phyloP scores from a whole-genome alignment of 2,797 vertebrate species.

The Dromococcyx pavoninus region DNA sequence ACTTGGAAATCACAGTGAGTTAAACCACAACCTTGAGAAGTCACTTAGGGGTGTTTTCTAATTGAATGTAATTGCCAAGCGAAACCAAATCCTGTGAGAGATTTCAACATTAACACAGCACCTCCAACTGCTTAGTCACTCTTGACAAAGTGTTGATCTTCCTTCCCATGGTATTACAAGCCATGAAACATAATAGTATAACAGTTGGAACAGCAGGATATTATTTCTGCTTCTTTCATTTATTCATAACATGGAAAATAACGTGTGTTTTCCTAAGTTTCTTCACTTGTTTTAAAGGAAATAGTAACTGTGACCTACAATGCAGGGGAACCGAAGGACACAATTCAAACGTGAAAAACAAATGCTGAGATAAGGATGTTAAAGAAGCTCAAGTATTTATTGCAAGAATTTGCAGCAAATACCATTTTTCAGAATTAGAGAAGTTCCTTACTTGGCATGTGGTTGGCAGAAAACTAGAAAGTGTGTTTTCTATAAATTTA shows the following conservation, averaged over 20 bases:
- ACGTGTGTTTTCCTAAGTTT: background rate
- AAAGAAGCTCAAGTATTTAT: background rate
- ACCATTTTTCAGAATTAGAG: background rate
- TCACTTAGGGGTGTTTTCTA: constrained; percentile 40
- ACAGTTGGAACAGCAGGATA: background rate
- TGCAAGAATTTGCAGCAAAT: background rate
- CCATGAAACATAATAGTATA: background rate
- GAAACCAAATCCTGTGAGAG: background rate
- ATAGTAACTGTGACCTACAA: background rate
- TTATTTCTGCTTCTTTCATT: constrained; percentile 1
- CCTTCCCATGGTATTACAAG: background rate
- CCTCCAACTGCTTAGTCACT: background rate
- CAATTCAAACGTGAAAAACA: background rate
- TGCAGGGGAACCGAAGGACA: background rate
- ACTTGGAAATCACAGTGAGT: background rate
- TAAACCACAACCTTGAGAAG: constrained; percentile 52
- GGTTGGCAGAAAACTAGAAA: background rate
- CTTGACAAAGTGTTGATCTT: constrained; percentile 2
- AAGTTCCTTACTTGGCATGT: background rate
- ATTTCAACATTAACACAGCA: background rate
- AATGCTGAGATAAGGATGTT: background rate
- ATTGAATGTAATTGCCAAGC: constrained; percentile 51
- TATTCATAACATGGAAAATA: background rate
- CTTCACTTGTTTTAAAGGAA: background rate
- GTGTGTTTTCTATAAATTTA: background rate